A percentile compares a stretch with the other conserved stretches of the same genome.
phyloP scores from a whole-genome alignment of 2,113 vertebrate species.

The Saccopteryx leptura region DNA sequence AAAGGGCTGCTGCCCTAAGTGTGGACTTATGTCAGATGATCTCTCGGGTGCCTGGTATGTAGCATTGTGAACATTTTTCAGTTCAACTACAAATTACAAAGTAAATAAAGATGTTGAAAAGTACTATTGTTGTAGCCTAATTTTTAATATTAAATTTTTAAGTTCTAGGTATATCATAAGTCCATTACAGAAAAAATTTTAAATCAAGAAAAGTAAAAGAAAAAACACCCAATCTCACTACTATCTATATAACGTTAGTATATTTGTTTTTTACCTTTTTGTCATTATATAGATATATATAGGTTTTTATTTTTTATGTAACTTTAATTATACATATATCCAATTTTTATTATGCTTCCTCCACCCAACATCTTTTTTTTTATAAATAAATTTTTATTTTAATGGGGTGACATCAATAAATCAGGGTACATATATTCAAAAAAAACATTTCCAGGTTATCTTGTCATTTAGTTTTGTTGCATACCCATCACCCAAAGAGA shows the following conservation, averaged over 20 bases:
- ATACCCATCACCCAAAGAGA: too few relatives aligned
- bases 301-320: not conserved
- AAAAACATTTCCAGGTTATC: too few relatives aligned
- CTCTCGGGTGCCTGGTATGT: slow-evolving; percentile 96
- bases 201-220: not conserved
- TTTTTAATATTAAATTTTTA: slow-evolving; percentile 42
- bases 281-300: not conserved
- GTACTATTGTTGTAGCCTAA: not conserved
- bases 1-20: slow-evolving; percentile 93
- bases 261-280: not conserved
- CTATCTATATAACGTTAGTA: not conserved
- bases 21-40: slow-evolving; percentile 96
- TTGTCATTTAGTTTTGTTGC: too few relatives aligned
- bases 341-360: slow-evolving; percentile 40
- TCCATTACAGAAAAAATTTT: slow-evolving; percentile 25
- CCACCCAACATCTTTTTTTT: not conserved
- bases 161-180: slow-evolving; percentile 10
- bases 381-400: too few relatives aligned
- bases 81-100: slow-evolving; percentile 58
- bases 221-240: not conserved
- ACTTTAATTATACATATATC: not conserved
- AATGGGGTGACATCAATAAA: too few relatives aligned
- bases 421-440: too few relatives aligned
- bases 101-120: slow-evolving; percentile 42
- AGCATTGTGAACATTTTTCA: not conserved